These are phyloP conservation scores for Zelostemma sp. DNA, from an alignment of 1,140 invertebrate genomes.

Conservation along the genomic window DNA sequence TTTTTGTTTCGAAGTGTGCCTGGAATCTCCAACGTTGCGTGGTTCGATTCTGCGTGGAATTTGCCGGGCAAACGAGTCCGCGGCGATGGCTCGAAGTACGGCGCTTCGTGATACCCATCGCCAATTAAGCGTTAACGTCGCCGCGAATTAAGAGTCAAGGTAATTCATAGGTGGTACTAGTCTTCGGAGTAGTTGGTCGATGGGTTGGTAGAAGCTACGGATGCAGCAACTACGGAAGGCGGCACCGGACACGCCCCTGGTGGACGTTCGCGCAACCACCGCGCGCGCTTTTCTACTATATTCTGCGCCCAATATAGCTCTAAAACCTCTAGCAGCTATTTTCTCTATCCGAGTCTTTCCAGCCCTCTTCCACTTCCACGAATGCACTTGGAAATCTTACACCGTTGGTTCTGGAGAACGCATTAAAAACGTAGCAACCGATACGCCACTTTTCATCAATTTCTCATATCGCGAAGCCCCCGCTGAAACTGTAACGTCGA, in stretches of 20 bases:
- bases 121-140: constrained; percentile 57
- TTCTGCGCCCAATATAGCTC: constrained; percentile 51
- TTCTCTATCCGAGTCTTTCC: constrained; percentile 52
- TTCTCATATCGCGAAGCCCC: not conserved
- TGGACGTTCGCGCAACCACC: constrained; percentile 62
- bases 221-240: constrained; percentile 55
- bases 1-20: too few relatives aligned
- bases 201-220: constrained; percentile 53
- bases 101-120: constrained; percentile 32
- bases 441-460: constrained; percentile 6
- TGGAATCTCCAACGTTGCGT: too few relatives aligned
- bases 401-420: constrained; percentile 1
- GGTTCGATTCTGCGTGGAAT: too few relatives aligned
- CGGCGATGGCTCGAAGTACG: not conserved
- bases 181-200: constrained; percentile 34
- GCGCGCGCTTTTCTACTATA: constrained; percentile 59
- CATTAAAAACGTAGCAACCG: constrained; percentile 8
- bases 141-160: constrained; percentile 63
- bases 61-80: too few relatives aligned
- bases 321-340: constrained; percentile 50
- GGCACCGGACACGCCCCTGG: constrained; percentile 65
- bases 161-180: constrained; percentile 55
- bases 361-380: constrained; percentile 33
- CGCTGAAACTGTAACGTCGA: not conserved
- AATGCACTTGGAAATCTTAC: constrained; percentile 8